phyloP scores from a whole-genome alignment of 2,888 invertebrate genomes.

The Lithosia quadra region DNA sequence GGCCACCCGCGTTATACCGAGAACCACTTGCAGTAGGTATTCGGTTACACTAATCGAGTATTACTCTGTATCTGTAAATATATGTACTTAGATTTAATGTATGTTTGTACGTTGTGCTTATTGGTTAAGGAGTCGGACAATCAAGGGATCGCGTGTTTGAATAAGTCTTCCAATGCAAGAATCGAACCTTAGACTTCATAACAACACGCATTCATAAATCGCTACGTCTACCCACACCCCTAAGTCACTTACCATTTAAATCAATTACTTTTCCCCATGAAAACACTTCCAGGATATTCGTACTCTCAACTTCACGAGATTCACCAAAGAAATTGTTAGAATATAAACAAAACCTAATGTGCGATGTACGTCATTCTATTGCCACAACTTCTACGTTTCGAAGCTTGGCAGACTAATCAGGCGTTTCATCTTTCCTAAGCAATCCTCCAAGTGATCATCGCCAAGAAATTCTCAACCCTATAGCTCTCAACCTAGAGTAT shows the following conservation, averaged over 20 bases:
- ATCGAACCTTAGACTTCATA: background rate
- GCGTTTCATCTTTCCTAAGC: constrained; percentile 72
- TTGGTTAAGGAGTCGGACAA: too few relatives aligned
- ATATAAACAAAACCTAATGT: constrained; percentile 51
- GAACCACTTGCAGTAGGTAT: constrained; percentile 35
- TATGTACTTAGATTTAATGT: too few relatives aligned
- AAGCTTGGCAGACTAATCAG: constrained; percentile 73
- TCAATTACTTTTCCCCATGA: background rate
- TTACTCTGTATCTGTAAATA: background rate
- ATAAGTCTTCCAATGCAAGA: too few relatives aligned
- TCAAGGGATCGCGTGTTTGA: too few relatives aligned
- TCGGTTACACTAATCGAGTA: constrained; percentile 30
- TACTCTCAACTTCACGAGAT: constrained; percentile 16
- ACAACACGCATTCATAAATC: background rate
- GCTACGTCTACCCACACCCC: background rate
- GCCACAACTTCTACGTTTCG: constrained; percentile 53
- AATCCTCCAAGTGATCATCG: constrained; percentile 62
- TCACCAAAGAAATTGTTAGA: constrained; percentile 38
- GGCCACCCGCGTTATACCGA: constrained; percentile 51
- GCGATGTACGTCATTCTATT: constrained; percentile 47
- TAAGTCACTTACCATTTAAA: background rate
- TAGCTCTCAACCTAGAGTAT: constrained; percentile 34
- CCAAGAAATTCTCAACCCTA: constrained; percentile 60
- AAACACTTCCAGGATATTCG: constrained; percentile 5
- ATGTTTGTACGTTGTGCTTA: too few relatives aligned